phyloP scores from a whole-genome alignment of 2,888 invertebrate species.

The Hololepta plana region DNA sequence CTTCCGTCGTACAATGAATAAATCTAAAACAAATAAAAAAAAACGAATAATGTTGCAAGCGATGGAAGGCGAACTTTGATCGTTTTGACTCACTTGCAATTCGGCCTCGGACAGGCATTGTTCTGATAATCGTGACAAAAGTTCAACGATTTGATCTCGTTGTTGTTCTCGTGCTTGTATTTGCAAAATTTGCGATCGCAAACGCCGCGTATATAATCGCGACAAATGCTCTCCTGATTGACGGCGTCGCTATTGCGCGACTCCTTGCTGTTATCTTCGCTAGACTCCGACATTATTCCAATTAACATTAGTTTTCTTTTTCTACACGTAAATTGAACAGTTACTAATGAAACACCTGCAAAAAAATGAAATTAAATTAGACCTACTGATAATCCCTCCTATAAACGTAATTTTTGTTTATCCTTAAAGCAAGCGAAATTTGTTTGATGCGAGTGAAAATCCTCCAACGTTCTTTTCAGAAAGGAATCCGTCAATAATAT shows the following conservation, averaged over 20 bases:
- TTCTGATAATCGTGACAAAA: slow-evolving; percentile 58
- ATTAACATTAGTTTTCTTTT: no score
- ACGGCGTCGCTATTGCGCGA: slow-evolving; percentile 18
- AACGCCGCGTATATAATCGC: slow-evolving; percentile 37
- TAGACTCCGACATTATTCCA: slow-evolving; percentile 20
- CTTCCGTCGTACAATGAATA: slow-evolving; percentile 58
- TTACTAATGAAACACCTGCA: no score
- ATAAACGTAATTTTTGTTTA: no score
- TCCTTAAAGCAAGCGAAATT: no score
- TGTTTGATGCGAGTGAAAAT: no score
- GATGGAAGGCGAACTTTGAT: slow-evolving; percentile 1
- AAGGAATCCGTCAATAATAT: no score
- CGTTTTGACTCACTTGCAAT: slow-evolving; percentile 34
- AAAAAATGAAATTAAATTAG: no score
- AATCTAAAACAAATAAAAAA: slow-evolving; percentile 30
- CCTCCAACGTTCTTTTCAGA: no score
- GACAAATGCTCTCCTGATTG: slow-evolving; percentile 27
- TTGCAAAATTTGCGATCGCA: slow-evolving; percentile 37
- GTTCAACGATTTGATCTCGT: slow-evolving; percentile 19
- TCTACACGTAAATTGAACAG: no score
- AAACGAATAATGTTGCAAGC: slow-evolving; percentile 1
- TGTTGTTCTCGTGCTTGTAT: slow-evolving; percentile 31
- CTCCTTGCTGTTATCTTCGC: slow-evolving; percentile 17
- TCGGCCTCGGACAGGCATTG: slow-evolving; percentile 49
- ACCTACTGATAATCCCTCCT: no score